Conservation (phyloP, 2,113 vertebrate species). For the Hiodon tergisus region DNA sequence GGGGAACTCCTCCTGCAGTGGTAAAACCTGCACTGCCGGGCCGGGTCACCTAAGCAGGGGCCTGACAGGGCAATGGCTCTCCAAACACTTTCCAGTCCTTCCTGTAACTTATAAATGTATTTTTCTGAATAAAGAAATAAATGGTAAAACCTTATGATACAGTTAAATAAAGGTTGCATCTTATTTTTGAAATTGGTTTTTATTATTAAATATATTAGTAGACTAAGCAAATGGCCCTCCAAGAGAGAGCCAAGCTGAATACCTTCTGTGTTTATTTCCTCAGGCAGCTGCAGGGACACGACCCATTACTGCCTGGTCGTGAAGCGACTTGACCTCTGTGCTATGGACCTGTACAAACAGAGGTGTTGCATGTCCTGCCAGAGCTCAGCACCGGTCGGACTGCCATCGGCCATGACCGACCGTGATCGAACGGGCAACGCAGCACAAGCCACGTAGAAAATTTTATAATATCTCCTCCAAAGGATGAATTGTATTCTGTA, state of each 20-base stretch:
- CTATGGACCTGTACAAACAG: slow-evolving; percentile 67
- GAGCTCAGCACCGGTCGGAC: slow-evolving; percentile 40
- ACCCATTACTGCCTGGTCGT: slow-evolving; percentile 76
- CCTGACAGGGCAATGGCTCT: not conserved
- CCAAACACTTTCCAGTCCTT: not conserved
- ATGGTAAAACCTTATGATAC: too few species aligned
- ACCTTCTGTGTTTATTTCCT: slow-evolving; percentile 41
- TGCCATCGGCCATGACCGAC: slow-evolving; percentile 23
- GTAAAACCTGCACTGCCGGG: slow-evolving; percentile 44
- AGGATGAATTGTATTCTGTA: too few species aligned
- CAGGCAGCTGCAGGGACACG: slow-evolving; percentile 74
- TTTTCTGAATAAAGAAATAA: too few species aligned
- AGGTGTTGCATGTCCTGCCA: slow-evolving; percentile 74
- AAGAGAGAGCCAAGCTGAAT: not conserved
- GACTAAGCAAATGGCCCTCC: not conserved
- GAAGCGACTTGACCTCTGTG: slow-evolving; percentile 71
- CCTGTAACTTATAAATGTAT: not conserved
- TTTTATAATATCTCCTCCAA: too few species aligned
- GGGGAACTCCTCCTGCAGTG: slow-evolving; percentile 63
- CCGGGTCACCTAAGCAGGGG: not conserved
- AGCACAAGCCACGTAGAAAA: too few species aligned
- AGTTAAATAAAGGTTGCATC: too few species aligned
- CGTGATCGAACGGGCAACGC: too few species aligned
- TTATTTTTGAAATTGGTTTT: too few species aligned
- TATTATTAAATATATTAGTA: too few species aligned